A percentile compares a stretch with the other conserved stretches of the same genome.
phyloP scores from a whole-genome alignment of 2,888 invertebrate species.

The Lysandra coridon region DNA sequence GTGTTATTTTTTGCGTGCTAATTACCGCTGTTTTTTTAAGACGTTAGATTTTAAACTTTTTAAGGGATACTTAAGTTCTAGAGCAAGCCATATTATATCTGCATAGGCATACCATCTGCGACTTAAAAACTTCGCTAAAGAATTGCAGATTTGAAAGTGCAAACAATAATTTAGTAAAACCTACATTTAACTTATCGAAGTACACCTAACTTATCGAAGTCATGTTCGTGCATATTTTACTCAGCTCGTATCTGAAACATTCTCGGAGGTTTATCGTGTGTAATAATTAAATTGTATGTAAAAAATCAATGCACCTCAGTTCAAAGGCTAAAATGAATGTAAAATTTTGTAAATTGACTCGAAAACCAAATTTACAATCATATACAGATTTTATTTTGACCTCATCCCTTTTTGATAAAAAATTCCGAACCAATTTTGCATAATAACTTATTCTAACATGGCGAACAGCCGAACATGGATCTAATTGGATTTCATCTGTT shows the following conservation, averaged over 20 bases:
- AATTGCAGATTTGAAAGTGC: neutral
- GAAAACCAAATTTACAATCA: constrained; percentile 25
- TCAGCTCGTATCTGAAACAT: neutral
- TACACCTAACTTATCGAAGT: constrained; percentile 4
- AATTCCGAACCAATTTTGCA: constrained; percentile 66
- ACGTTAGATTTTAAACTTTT: no score
- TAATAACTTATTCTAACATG: constrained; percentile 69
- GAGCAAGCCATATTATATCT: no score
- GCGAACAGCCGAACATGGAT: constrained; percentile 56
- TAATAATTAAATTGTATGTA: neutral
- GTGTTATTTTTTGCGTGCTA: neutral
- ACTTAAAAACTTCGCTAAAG: neutral
- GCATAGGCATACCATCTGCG: no score
- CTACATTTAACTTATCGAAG: neutral
- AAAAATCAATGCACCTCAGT: neutral
- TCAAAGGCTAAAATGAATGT: constrained; percentile 17
- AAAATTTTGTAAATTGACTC: constrained; percentile 32
- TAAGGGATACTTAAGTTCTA: no score
- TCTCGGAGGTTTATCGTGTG: neutral
- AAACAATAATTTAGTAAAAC: constrained; percentile 7
- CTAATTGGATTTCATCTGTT: constrained; percentile 67
- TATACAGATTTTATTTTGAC: constrained; percentile 30
- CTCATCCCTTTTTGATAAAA: constrained; percentile 49
- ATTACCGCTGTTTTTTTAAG: no score
- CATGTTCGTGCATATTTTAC: constrained; percentile 4